Evolutionary conservation across 1,140 invertebrate genomes (phyloP), one percentile per base, ranked within the genome.

Genomic region (Apolygus lucorum): DNA sequence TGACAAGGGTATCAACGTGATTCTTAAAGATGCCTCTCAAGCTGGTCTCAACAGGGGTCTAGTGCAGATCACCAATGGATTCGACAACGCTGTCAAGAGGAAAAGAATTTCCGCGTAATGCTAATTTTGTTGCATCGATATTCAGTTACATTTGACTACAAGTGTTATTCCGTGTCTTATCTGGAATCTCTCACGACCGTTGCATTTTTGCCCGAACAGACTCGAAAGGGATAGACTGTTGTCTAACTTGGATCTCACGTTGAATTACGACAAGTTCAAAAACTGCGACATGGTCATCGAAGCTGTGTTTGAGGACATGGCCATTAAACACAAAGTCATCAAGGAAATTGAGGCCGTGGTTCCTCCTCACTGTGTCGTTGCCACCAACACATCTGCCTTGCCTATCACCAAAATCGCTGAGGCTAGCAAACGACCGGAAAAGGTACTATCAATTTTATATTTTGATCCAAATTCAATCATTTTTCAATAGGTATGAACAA

Each of bases 221-320:
- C 82, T 92, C 76, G 87, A 95, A 78, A 87, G 86, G 72, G 93
- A 98, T 76, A 84, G 86, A 67, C 87, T 85, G 67, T 74, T 96
- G 68, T 84, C 95, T 0, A 88, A 90, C 73, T 81, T 99, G 2
- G 78, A 88, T 26, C 83, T 91, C 24, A 94, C 95, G 2, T 78
- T 96, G 22, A 82, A 86, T 54, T 99, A 99, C 78, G 82, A 87
- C n/a, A 83, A 87, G 65, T 96, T 99, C 74, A 89, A 90, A 74
- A 87, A 91, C 69, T 86, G 85, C 64, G 97, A 99, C 80, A 89
- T 99, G 77, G 90, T 99, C 0, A 97, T 99, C 75, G 98, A 99
- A 83, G 98, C 98, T 67, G 97, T 99, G 2, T 99, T 99, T 81
- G 98, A 99, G 81, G 93, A 99, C 80, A 82, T 99, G 59, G 88